Base-by-base conservation (phyloP, 2,888 invertebrate species). In the Apamea monoglypha region DNA sequence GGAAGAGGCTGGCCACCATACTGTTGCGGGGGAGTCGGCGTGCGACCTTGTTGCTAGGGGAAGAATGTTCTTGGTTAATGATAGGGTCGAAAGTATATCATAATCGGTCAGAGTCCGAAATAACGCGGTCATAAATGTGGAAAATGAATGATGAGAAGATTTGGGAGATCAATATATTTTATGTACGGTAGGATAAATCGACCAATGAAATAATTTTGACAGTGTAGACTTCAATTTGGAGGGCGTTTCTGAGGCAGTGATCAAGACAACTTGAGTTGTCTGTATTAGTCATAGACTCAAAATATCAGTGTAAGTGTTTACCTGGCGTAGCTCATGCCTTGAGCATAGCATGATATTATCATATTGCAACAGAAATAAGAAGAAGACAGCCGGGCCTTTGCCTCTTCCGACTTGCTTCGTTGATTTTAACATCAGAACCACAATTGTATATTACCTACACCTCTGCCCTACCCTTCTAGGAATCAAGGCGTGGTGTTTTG, bases 21-120 rank as follows among this genome's bases (percentile, higher is more conserved):
- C 88, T 96, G 96, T 85, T 95, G 95, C 0, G 97, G 96, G 0
- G 97, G 97, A 0, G 97, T 96, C 0, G 97, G 96, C 0, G 97
- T 96, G 1, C 97, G 94, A 0, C 96, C 96, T 16, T 94, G 91
- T 91, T 96, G 96, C 94, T 95, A 91, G 16, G 90, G 21, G 72
- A 32, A 18, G 18, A n/a, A n/a, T 7, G 16, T 50, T 32, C 14
- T 3, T 18, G 32, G 50, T 70, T 53, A 36, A 53, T 53, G 16
- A 53, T 25, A 32, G 16, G 2, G 16, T 50, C 25, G 8, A 32
- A 69, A 47, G 5, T 25, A 16, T 5, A 16, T 10, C 16, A 25
- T 25, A 50, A 32, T 50, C 50, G 5, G 32, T 5, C 50, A 25
- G 69, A 68, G 5, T 69, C 21, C 3, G 14, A 29, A 29, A 29